These are phyloP conservation scores for Scrobipalpa atriplicella DNA, from an alignment of 2,888 invertebrate genomes.

Conservation along the genomic window DNA sequence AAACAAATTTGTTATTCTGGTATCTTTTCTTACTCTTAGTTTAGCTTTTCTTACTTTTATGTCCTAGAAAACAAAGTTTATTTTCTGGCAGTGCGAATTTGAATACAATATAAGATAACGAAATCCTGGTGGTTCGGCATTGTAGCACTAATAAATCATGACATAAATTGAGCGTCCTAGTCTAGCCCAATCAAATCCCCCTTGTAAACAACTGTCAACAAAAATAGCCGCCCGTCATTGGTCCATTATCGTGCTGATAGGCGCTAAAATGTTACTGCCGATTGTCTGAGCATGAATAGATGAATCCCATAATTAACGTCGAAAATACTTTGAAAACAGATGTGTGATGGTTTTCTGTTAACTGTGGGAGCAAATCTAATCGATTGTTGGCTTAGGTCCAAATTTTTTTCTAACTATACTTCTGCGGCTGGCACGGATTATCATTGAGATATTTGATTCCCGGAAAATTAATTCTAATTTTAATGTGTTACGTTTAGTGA, in stretches of 20 bases:
- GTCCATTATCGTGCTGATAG: slow-evolving; percentile 11
- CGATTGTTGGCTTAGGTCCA: slow-evolving; percentile 75
- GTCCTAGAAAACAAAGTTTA: too few relatives aligned
- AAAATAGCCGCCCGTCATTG: slow-evolving; percentile 15
- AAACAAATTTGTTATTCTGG: too few relatives aligned
- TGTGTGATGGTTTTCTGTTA: slow-evolving; percentile 61
- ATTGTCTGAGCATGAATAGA: background rate
- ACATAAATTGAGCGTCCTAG: too few relatives aligned
- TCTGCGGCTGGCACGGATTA: slow-evolving; percentile 68
- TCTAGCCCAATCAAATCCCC: background rate
- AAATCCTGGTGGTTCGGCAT: too few relatives aligned
- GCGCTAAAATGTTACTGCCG: background rate
- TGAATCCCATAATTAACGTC: slow-evolving; percentile 14
- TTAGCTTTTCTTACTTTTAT: too few relatives aligned
- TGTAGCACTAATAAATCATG: background rate
- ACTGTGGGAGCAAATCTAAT: slow-evolving; percentile 70
- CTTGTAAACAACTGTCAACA: background rate
- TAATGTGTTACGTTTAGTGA: slow-evolving; percentile 55
- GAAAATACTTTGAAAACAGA: slow-evolving; percentile 25
- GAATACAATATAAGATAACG: too few relatives aligned
- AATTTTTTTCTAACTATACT: slow-evolving; percentile 63
- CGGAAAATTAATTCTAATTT: slow-evolving; percentile 72
- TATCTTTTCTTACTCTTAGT: too few relatives aligned
- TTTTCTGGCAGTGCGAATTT: too few relatives aligned
- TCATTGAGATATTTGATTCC: slow-evolving; percentile 73